Base-by-base conservation (phyloP, 2,888 invertebrate genomes). In the Troglohyphantes excavatus region DNA sequence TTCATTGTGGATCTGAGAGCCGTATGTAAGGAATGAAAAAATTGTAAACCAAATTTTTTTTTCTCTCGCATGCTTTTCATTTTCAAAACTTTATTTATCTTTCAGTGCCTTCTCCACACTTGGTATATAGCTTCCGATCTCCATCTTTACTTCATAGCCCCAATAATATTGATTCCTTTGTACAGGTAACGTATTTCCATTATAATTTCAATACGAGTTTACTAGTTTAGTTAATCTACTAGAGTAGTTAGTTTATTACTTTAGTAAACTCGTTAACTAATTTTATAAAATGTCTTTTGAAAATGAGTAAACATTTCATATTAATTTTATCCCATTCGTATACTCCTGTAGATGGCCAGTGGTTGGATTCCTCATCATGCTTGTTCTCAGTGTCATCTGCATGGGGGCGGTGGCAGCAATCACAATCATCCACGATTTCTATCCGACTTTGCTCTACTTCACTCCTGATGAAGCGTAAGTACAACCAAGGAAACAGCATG, bases 31-130 rank as follows among this genome's bases (percentile, higher is more conserved):
- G n/a, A n/a, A n/a, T n/a, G n/a, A n/a, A n/a, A n/a, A n/a, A n/a
- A n/a, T n/a, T n/a, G n/a, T n/a, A n/a, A n/a, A n/a, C n/a, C n/a
- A n/a, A n/a, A n/a, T n/a, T n/a, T n/a, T n/a, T n/a, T n/a, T 6
- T 39, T 39, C 3, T 39, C 9, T 39, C 39, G 39, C 39, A 39
- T 39, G 9, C 17, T 46, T 17, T 17, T 46, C 2, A 33, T 33
- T 33, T 26, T 46, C 43, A 72, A 72, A 21, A 5, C 39, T 19
- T 85, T 53, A 11, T 59, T 65, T 63, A 26, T 84, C 0, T 73
- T 76, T 67, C 33, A 91, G 91, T 92, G 92, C 61, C 76, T 91
- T 27, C 68, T 91, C 2, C 91, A 91, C 43, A 91, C 91, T 0
- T 90, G 90, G 90, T 90, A 90, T 27, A 90, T 90, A 13, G 90